phyloP scores from a whole-genome alignment of 2,888 invertebrate species.

The Leptopterna dolabrata region DNA sequence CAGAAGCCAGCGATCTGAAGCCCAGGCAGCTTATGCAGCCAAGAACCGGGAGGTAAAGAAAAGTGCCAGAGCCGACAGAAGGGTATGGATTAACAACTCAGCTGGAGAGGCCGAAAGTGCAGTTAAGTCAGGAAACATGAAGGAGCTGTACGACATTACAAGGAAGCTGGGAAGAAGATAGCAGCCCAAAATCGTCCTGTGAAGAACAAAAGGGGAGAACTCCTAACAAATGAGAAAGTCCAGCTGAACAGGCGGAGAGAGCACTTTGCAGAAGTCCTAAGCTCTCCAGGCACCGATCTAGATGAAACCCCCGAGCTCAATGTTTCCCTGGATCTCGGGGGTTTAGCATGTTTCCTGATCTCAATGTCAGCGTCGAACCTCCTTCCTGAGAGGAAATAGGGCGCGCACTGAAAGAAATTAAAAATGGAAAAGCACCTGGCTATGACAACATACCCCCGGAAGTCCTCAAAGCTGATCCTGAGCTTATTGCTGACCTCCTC shows the following conservation, averaged over 20 bases:
- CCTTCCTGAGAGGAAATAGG: not conserved
- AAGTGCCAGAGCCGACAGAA: not conserved
- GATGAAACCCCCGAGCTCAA: not conserved
- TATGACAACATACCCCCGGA: not conserved
- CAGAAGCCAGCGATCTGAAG: not conserved
- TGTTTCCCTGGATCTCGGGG: not conserved
- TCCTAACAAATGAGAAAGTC: not conserved
- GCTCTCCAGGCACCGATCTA: not conserved
- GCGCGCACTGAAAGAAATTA: not conserved
- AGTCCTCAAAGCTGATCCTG: not conserved
- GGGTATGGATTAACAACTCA: not conserved
- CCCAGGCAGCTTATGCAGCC: not conserved
- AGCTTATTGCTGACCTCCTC: not conserved
- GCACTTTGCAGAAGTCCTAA: not conserved
- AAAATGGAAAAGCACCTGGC: not conserved
- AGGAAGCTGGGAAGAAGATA: not conserved
- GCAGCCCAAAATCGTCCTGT: not conserved
- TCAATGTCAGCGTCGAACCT: not conserved
- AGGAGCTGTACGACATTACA: not conserved
- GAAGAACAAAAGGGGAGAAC: not conserved
- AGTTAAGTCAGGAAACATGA: not conserved
- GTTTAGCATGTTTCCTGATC: not conserved
- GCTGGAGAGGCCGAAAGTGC: not conserved
- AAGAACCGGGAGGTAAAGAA: not conserved
- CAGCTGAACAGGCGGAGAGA: not conserved